phyloP scores from a whole-genome alignment of 1,140 invertebrate genomes.

The Cydia strobilella region DNA sequence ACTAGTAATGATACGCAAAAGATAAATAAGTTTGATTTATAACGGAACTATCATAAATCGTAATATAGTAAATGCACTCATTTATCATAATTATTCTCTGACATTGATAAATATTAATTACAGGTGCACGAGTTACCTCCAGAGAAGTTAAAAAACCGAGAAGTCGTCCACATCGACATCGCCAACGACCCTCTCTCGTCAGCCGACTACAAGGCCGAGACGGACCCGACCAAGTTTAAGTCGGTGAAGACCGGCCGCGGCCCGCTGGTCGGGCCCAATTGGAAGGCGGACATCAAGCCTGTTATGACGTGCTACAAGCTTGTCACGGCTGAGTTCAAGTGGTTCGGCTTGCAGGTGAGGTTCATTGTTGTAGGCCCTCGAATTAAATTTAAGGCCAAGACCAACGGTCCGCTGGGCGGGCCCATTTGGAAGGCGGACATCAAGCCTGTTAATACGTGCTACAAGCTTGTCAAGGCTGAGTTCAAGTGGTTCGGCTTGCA shows the following conservation, averaged over 20 bases:
- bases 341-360: constrained; percentile 95
- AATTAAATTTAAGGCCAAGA: constrained; percentile 88
- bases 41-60: too few species aligned
- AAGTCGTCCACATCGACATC: constrained; percentile 96
- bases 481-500: constrained; percentile 99
- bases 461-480: constrained; percentile 98
- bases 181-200: constrained; percentile 91
- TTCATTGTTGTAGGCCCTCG: background rate
- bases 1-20: too few species aligned
- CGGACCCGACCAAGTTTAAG: constrained; percentile 93
- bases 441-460: constrained; percentile 98
- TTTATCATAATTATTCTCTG: too few species aligned
- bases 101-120: constrained; percentile 28
- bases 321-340: constrained; percentile 99
- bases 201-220: constrained; percentile 92
- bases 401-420: constrained; percentile 90
- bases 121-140: constrained; percentile 94
- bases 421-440: constrained; percentile 89
- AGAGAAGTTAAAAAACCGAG: constrained; percentile 93
- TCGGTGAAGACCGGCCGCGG: constrained; percentile 97
- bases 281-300: constrained; percentile 90
- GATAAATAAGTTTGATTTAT: too few species aligned
- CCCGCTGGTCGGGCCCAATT: constrained; percentile 89
- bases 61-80: too few species aligned
- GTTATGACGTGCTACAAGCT: constrained; percentile 99